These are phyloP conservation scores for Lichenostomus cassidix DNA, from an alignment of 2,113 vertebrate species.

Conservation along the genomic window DNA sequence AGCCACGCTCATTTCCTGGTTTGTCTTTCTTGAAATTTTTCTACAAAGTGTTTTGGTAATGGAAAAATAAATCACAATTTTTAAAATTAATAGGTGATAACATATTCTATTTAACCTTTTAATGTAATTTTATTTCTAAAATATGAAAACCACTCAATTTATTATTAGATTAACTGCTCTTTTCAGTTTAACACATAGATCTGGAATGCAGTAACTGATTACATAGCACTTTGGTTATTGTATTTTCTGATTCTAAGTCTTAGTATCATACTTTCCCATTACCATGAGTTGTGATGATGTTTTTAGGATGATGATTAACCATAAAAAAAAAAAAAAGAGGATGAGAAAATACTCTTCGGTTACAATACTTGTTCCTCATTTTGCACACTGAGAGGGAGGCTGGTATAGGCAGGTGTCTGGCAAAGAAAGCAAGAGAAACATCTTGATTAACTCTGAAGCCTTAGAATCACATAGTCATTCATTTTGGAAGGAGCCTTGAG, in stretches of 20 bases:
- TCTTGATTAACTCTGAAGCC: background rate
- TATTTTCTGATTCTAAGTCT: background rate
- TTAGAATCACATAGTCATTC: background rate
- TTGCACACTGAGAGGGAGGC: background rate
- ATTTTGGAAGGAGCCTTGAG: background rate
- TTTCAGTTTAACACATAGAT: background rate
- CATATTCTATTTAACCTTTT: background rate
- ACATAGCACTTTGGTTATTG: background rate
- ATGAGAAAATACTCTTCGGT: background rate
- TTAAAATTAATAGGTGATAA: background rate
- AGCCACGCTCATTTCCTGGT: background rate
- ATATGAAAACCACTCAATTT: background rate
- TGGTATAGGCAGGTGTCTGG: background rate
- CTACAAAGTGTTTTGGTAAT: background rate
- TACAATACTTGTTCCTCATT: background rate
- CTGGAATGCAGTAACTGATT: background rate
- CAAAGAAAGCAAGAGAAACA: background rate
- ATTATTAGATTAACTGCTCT: background rate
- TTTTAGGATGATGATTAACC: background rate
- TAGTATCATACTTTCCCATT: background rate
- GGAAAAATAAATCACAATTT: background rate
- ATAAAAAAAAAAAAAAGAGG: background rate
- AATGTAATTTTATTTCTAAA: background rate
- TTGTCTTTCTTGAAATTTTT: background rate
- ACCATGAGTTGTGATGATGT: background rate